phyloP scores from a whole-genome alignment of 1,140 invertebrate genomes.

The Leptonema lineaticorne region DNA sequence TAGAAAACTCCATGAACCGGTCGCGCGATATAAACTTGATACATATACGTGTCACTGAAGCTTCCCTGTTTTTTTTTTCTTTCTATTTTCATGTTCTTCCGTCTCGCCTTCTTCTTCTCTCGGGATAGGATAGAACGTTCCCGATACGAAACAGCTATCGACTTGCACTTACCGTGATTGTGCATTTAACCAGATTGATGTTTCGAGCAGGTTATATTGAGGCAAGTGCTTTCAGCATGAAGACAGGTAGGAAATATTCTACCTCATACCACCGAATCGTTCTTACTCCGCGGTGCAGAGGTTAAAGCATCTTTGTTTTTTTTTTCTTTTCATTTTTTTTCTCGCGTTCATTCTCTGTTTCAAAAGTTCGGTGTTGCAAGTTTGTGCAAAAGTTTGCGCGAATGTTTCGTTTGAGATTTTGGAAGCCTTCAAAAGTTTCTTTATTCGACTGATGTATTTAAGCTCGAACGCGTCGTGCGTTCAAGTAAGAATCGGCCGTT shows the following conservation, averaged over 20 bases:
- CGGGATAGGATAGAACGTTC: too few species aligned
- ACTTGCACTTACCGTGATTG: constrained; percentile 41
- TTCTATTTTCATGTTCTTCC: neutral
- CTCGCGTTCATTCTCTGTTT: too few species aligned
- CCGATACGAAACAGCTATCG: constrained; percentile 27
- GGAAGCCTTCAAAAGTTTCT: constrained; percentile 37
- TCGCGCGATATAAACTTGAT: neutral
- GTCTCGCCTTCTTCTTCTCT: too few species aligned
- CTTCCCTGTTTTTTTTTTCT: neutral
- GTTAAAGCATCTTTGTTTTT: constrained; percentile 10
- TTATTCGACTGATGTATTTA: constrained; percentile 29
- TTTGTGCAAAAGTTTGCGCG: constrained; percentile 24
- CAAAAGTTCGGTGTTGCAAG: constrained; percentile 29
- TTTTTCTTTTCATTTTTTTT: constrained; percentile 17
- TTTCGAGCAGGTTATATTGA: constrained; percentile 33
- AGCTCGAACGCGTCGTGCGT: constrained; percentile 34
- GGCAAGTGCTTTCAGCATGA: constrained; percentile 32
- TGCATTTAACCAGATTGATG: constrained; percentile 42
- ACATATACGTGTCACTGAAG: neutral
- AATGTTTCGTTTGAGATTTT: constrained; percentile 40
- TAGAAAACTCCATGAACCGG: neutral
- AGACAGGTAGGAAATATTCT: constrained; percentile 29
- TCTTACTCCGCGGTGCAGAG: neutral
- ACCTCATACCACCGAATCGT: neutral
- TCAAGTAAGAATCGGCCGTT: constrained; percentile 12